Base-by-base conservation (phyloP, 2,797 vertebrate genomes). In the Tachyglossus aculeatus region DNA sequence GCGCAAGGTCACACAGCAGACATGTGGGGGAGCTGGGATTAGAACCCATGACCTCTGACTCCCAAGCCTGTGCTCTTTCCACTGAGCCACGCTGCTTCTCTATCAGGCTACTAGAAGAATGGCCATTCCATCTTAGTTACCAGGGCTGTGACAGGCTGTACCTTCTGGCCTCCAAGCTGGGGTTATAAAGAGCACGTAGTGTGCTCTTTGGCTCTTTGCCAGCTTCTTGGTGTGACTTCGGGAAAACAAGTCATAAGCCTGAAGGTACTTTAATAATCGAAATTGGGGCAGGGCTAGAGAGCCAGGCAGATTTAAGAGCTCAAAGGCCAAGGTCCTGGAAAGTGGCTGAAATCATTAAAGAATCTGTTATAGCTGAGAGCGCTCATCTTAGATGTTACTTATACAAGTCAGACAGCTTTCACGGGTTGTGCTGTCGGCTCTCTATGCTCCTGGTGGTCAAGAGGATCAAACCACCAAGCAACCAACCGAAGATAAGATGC, bases 181-280 rank as follows among this genome's bases (percentile, higher is more conserved):
- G 54, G 45, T 25, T 66, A 57, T 38, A 55, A 2, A 2, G 56
- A 54, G 52, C 18, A n/a, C 51, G 31, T 34, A 57, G 31, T 9
- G 36, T 63, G 47, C 33, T 47, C 63, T 80, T 58, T 69, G 57
- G 50, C 66, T 47, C 22, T 3, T 65, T 69, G 64, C 63, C 56
- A 80, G 65, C 59, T 41, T 51, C 74, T 79, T 56, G 70, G 73
- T 24, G 65, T 71, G 58, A 66, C 61, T 55, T 0, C 3, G 60
- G 65, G 45, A 57, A 84, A 87, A 81, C 0, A 44, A 86, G 73
- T 59, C 70, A 77, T 86, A 86, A 78, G 72, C 75, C 34, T n/a
- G 0, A 1, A 27, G 1, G 8, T 38, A 58, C 54, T 8, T 70
- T 86, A 88, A 82, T 82, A 84, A 86, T 80, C 59, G 59, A 66